These are phyloP conservation scores for Noctua janthe DNA, from an alignment of 2,888 invertebrate genomes.

Conservation along the genomic window DNA sequence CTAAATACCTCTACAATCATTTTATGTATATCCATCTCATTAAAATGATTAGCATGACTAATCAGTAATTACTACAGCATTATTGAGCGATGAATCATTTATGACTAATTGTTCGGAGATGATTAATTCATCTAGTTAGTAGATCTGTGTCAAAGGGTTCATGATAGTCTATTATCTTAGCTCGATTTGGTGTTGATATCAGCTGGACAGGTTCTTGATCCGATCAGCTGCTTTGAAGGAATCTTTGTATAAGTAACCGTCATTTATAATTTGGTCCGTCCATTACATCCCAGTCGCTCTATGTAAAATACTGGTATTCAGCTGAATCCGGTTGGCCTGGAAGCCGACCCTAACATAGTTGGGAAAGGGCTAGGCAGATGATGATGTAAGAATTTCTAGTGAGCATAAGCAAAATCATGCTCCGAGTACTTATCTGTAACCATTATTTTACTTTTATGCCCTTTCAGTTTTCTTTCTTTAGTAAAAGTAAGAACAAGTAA, in stretches of 20 bases:
- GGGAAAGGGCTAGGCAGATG: neutral
- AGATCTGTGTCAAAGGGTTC: conserved; percentile 1
- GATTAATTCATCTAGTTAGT: conserved; percentile 44
- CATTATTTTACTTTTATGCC: neutral
- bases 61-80: conserved; percentile 46
- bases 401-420: neutral
- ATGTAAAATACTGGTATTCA: neutral
- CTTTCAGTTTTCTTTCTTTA: neutral
- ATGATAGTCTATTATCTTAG: conserved; percentile 14
- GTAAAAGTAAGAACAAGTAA: neutral
- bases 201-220: neutral
- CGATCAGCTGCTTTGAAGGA: neutral
- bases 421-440: neutral
- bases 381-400: neutral
- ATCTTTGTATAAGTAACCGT: neutral
- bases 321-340: neutral
- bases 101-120: conserved; percentile 49
- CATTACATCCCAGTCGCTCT: neutral
- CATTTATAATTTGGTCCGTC: neutral
- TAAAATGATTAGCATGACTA: conserved; percentile 55
- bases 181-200: neutral
- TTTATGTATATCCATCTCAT: conserved; percentile 3
- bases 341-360: neutral
- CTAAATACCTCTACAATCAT: neutral
- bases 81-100: conserved; percentile 57